phyloP scores from a whole-genome alignment of 2,113 vertebrate species.

The Arvicanthis niloticus region DNA sequence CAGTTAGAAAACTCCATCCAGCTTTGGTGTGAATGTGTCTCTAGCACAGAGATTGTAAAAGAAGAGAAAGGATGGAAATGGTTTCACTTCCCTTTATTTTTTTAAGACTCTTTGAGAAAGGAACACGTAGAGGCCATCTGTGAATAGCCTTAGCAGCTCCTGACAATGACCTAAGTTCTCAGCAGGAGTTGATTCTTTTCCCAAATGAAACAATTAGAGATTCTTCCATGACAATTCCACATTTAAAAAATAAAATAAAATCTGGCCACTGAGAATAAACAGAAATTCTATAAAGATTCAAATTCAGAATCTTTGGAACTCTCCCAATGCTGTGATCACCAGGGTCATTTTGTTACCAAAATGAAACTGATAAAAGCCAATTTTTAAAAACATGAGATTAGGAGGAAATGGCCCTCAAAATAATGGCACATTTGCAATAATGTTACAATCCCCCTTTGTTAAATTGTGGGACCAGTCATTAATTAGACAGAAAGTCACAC shows the following conservation, averaged over 20 bases:
- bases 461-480: slow-evolving; percentile 8
- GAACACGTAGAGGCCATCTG: slow-evolving; percentile 31
- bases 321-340: neutral
- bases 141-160: neutral
- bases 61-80: slow-evolving; percentile 56
- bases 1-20: slow-evolving; percentile 74
- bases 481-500: neutral
- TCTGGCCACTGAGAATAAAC: neutral
- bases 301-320: neutral
- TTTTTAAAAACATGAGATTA: neutral
- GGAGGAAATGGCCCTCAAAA: neutral
- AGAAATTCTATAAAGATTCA: slow-evolving; percentile 58
- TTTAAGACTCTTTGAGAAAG: slow-evolving; percentile 66
- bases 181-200: neutral
- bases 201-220: slow-evolving; percentile 49
- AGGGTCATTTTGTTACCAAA: slow-evolving; percentile 4
- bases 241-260: neutral
- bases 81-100: slow-evolving; percentile 47
- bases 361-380: slow-evolving; percentile 30
- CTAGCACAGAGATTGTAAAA: slow-evolving; percentile 65
- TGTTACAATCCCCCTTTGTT: slow-evolving; percentile 13
- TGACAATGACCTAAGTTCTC: neutral
- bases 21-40: slow-evolving; percentile 45
- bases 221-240: neutral
- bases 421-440: neutral